These are phyloP conservation scores for Sinella curviseta DNA, from an alignment of 1,140 invertebrate genomes.

Conservation along the genomic window DNA sequence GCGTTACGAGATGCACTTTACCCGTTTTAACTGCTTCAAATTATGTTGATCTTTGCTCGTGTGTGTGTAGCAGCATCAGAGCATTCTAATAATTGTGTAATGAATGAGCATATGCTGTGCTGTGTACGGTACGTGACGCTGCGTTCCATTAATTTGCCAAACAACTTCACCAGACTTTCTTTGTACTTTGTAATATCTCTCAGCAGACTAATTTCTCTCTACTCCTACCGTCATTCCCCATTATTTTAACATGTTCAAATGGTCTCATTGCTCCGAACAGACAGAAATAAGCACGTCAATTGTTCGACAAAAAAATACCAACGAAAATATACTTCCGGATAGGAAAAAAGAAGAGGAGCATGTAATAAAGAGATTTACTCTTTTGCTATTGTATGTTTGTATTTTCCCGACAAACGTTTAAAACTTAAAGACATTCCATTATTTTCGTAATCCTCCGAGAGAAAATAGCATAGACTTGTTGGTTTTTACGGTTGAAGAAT, in stretches of 20 bases:
- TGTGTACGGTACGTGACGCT: not conserved
- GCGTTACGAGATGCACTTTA: not conserved
- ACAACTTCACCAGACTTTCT: not conserved
- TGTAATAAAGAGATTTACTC: not conserved
- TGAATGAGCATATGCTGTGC: not conserved
- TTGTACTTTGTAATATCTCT: no score
- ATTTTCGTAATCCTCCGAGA: not conserved
- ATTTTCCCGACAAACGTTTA: not conserved
- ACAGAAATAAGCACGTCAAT: not conserved
- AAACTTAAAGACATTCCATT: not conserved
- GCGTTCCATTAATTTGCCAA: not conserved
- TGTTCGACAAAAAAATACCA: not conserved
- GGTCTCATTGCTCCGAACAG: not conserved
- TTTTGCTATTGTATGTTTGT: not conserved
- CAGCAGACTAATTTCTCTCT: no score
- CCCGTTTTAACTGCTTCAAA: not conserved
- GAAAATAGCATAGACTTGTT: not conserved
- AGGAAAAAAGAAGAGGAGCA: not conserved
- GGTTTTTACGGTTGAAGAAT: no score
- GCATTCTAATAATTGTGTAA: no score
- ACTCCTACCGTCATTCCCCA: not conserved
- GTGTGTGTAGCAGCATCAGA: no score
- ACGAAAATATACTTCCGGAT: not conserved
- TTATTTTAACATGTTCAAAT: not conserved
- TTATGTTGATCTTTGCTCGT: no score